Evolutionary conservation across 2,888 invertebrate genomes (phyloP).

Genomic region (Patella depressa): DNA sequence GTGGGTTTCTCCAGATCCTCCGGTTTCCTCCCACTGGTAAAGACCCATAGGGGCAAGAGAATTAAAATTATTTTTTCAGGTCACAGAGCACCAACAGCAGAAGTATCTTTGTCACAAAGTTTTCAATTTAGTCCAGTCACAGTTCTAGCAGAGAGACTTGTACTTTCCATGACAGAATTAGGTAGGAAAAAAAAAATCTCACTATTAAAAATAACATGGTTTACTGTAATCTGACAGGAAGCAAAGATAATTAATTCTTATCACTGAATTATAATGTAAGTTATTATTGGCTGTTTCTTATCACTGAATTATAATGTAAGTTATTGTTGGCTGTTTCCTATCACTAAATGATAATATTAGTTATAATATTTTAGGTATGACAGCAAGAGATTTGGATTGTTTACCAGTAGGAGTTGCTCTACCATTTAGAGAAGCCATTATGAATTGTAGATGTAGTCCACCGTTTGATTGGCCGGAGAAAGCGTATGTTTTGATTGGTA

Average conservation of each 20-base stretch:
- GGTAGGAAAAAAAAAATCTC: constrained; percentile 55
- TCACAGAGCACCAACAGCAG: constrained; percentile 61
- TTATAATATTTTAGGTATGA: constrained; percentile 75
- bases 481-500: constrained; percentile 80
- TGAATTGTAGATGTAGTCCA: constrained; percentile 80
- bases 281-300: not conserved
- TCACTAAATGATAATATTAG: not conserved
- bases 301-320: not conserved
- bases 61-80: constrained; percentile 40
- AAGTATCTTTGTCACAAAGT: constrained; percentile 56
- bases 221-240: too few species aligned
- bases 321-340: not conserved
- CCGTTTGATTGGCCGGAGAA: constrained; percentile 81
- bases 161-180: constrained; percentile 75
- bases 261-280: not conserved
- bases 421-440: constrained; percentile 79
- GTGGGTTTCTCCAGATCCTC: too few species aligned
- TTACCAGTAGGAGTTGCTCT: constrained; percentile 82
- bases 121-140: constrained; percentile 47
- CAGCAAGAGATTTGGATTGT: constrained; percentile 79
- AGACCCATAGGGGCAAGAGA: too few species aligned
- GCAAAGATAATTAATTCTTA: too few species aligned
- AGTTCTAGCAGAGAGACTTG: constrained; percentile 72
- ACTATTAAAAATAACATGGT: too few species aligned
- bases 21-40: too few species aligned